Evolutionary conservation across 2,113 vertebrate species (phyloP).

Genomic region (Rhizomys pruinosus): DNA sequence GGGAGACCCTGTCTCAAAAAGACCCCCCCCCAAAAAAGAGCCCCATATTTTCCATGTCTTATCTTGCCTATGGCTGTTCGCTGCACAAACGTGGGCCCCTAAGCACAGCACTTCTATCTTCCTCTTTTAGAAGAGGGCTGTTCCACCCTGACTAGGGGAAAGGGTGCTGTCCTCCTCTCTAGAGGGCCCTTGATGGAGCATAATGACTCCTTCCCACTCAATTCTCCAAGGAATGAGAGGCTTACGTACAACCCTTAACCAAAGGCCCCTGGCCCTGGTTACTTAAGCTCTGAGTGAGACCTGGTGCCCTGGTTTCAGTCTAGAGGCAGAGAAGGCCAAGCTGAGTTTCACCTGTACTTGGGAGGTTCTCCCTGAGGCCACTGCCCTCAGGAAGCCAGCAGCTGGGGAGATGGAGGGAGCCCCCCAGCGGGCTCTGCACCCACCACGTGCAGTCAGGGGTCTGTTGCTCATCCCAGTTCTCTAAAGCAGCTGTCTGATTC

Average conservation of each 20-base stretch:
- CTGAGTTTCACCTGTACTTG: no score
- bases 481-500: not conserved
- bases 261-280: not conserved
- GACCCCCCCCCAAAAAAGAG: no score
- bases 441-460: rapidly evolving
- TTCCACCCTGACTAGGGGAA: no score
- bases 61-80: not conserved
- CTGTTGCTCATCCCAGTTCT: no score
- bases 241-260: not conserved
- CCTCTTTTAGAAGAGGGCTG: not conserved
- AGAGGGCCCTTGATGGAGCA: not conserved
- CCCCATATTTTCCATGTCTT: not conserved
- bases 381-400: not conserved
- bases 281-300: not conserved
- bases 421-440: not conserved
- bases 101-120: no score
- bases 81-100: not conserved
- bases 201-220: not conserved
- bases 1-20: no score
- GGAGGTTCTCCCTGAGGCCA: not conserved
- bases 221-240: not conserved
- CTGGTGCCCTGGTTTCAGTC: not conserved
- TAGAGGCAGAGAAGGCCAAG: not conserved
- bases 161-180: not conserved
- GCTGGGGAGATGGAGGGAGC: not conserved